Base-by-base conservation (phyloP, 2,113 vertebrate species). In the Rhinolophus ferrumequinum region DNA sequence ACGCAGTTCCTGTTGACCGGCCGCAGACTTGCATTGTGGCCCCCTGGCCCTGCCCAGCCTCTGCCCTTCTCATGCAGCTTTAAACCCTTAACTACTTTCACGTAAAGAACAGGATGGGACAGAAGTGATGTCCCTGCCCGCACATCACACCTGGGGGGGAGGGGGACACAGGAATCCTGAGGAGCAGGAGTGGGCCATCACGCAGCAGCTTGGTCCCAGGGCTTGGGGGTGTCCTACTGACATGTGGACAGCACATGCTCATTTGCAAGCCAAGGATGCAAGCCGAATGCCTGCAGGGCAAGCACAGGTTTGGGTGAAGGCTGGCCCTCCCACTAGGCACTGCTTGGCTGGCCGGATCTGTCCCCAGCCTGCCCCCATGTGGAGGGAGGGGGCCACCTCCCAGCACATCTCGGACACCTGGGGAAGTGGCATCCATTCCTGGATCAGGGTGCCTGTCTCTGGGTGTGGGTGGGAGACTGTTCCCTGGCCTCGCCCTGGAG, bases 21-120 rank as follows among this genome's bases (percentile, higher is more conserved):
- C 16, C 19, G 44, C 47, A 50, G 47, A 10, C 56, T 75, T 62
- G 52, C 14, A 6, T 33, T 58, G 77, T 2, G 22, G 35, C 88
- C 33, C 0, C 38, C 72, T 66, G 54, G 84, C 82, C 66, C 75
- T 24, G 28, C 72, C 47, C 75, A 52, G 35, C 79, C 41, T 83
- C 76, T 33, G 62, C n/a, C 26, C 62, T 86, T 93, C 82, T 95
- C 52, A n/a, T 33, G 11, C 30, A 95, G 93, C 94, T 97, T 97
- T 93, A 95, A 97, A 94, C 75, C 76, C 82, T 94, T 33, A 82
- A 44, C 67, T 92, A 28, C 50, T 75, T 50, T 50, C 47, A 50
- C 13, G 9, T 50, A 50, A 50, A 50, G 35, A 77, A 75, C 83
- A 33, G 38, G 58, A 90, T 83, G 56, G 75, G 93, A 86, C 64